A percentile compares a stretch with the other conserved stretches of the same genome.
These are phyloP conservation scores for Laspeyria flexula DNA, from an alignment of 2,888 invertebrate species.

Conservation along the genomic window DNA sequence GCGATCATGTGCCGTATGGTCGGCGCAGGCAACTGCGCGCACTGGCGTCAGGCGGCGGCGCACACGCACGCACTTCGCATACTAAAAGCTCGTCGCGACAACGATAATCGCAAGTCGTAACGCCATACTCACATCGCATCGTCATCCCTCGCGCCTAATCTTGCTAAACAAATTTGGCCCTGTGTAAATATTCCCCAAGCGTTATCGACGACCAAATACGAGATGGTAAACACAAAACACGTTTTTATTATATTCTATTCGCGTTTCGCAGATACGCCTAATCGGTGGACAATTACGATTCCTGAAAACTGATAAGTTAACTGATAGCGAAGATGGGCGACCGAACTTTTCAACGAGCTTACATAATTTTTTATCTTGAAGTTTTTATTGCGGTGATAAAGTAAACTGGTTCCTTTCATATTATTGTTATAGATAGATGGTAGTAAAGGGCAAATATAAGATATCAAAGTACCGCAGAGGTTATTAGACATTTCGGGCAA, in stretches of 20 bases:
- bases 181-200: constrained; percentile 70
- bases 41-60: constrained; percentile 77
- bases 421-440: constrained; percentile 21
- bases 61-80: constrained; percentile 79
- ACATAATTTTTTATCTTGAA: constrained; percentile 10
- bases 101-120: constrained; percentile 71
- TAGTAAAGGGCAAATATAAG: constrained; percentile 31
- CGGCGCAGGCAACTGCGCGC: constrained; percentile 49
- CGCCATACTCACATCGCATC: no score
- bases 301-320: constrained; percentile 58
- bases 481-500: constrained; percentile 46
- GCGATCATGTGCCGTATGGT: constrained; percentile 59
- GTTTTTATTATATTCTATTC: constrained; percentile 64
- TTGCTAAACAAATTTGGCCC: constrained; percentile 69
- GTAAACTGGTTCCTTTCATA: constrained; percentile 4
- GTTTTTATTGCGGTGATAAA: constrained; percentile 27
- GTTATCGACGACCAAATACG: constrained; percentile 74
- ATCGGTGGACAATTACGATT: constrained; percentile 61
- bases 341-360: constrained; percentile 5
- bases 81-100: constrained; percentile 76
- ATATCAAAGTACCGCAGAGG: constrained; percentile 45
- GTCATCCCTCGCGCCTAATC: constrained; percentile 70
- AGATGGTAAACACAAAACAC: constrained; percentile 63
- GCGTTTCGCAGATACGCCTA: constrained; percentile 62
- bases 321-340: constrained; percentile 15